These are phyloP conservation scores for Rhadina sibilatrix DNA, from an alignment of 2,113 vertebrate species.

Conservation along the genomic window DNA sequence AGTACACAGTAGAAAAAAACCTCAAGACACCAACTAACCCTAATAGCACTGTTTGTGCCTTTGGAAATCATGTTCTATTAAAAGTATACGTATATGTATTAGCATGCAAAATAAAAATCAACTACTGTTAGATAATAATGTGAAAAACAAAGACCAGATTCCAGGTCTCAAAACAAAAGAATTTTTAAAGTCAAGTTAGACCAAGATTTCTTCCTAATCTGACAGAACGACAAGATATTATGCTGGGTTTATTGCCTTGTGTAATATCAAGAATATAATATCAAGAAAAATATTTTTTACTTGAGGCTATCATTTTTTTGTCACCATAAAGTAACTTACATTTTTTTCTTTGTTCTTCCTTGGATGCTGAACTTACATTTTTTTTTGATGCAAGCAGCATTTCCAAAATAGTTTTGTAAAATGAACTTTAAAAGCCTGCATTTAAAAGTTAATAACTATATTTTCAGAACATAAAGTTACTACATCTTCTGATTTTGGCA, in stretches of 20 bases:
- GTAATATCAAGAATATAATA: not conserved
- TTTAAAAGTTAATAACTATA: not conserved
- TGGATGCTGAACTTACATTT: not conserved
- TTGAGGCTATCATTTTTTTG: not conserved
- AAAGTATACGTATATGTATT: not conserved
- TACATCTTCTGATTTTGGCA: not conserved
- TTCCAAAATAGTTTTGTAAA: constrained; percentile 3
- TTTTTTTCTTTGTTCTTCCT: not conserved
- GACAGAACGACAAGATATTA: not conserved
- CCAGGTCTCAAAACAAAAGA: not conserved
- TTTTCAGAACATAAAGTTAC: not conserved
- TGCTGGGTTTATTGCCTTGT: not conserved
- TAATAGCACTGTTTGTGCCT: not conserved
- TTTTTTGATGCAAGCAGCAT: not conserved
- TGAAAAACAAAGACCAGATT: not conserved
- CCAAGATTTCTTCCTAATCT: not conserved
- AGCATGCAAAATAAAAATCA: not conserved
- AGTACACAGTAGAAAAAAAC: not conserved
- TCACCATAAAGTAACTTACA: not conserved
- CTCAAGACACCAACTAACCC: not conserved
- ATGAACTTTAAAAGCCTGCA: not conserved
- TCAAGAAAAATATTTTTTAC: not conserved
- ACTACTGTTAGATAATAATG: not conserved
- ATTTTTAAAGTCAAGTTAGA: not conserved
- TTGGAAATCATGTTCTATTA: not conserved